Conservation (phyloP, 1,140 invertebrate genomes). For the Stegodyphus mimosarum region DNA sequence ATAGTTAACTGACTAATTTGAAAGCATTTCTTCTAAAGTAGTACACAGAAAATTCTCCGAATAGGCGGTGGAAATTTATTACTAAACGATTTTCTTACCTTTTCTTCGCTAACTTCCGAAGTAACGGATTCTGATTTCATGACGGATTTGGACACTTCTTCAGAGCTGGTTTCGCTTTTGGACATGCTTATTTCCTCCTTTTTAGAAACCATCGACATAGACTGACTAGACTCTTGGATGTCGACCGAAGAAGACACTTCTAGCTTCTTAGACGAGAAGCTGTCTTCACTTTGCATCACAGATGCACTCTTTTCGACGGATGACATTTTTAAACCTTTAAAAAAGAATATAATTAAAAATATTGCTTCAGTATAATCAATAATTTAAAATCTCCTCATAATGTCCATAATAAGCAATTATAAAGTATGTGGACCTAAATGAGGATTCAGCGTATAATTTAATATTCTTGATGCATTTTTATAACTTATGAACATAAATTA, state of each 20-base stretch:
- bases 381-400: neutral
- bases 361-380: neutral
- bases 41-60: neutral
- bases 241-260: constrained; percentile 41
- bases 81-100: constrained; percentile 23
- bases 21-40: neutral
- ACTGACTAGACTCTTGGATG: constrained; percentile 31
- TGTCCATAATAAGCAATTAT: neutral
- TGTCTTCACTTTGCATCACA: constrained; percentile 43
- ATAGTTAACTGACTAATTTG: too few relatives aligned
- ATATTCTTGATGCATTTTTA: neutral
- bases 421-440: neutral
- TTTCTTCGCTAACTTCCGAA: constrained; percentile 51
- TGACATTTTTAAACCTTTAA: constrained; percentile 36
- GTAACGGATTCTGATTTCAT: constrained; percentile 36
- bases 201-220: constrained; percentile 13
- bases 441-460: neutral
- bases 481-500: neutral
- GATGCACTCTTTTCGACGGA: constrained; percentile 48
- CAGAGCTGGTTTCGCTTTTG: constrained; percentile 11
- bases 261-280: constrained; percentile 17
- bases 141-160: constrained; percentile 15
- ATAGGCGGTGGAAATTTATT: neutral
- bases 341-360: neutral
- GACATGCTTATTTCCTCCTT: constrained; percentile 44